Conservation (phyloP, 2,888 invertebrate genomes). For the Atethmia centrago region DNA sequence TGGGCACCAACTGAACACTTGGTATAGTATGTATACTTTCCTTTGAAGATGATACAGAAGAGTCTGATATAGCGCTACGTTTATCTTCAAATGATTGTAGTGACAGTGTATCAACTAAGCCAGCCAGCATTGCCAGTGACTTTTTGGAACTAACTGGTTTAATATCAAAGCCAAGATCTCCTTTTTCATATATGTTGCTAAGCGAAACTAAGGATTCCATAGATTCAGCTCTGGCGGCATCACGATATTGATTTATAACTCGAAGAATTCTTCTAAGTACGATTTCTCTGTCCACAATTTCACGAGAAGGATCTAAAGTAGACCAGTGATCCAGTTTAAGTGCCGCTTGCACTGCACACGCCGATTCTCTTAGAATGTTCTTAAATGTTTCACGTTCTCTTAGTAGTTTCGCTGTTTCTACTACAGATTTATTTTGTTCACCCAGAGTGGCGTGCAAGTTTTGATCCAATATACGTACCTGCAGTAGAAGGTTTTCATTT, state of each 20-base stretch:
- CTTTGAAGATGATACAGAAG: constrained; percentile 64
- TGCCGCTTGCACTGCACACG: constrained; percentile 90
- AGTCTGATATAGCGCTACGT: constrained; percentile 15
- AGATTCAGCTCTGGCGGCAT: constrained; percentile 81
- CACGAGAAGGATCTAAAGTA: constrained; percentile 78
- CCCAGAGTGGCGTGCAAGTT: constrained; percentile 88
- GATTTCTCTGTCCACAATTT: constrained; percentile 85
- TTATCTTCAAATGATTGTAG: constrained; percentile 33
- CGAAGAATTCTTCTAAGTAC: constrained; percentile 90
- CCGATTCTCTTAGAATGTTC: constrained; percentile 91
- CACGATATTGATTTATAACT: constrained; percentile 84
- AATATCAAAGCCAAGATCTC: constrained; percentile 92
- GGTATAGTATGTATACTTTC: constrained; percentile 83
- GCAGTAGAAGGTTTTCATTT: constrained; percentile 84
- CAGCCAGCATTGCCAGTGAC: not conserved
- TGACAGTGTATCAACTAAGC: constrained; percentile 3
- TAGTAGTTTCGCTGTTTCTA: constrained; percentile 85
- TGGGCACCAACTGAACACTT: constrained; percentile 78
- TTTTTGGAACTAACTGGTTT: constrained; percentile 70
- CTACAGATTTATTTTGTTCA: constrained; percentile 85
- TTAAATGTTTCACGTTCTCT: constrained; percentile 90
- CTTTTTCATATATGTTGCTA: constrained; percentile 90
- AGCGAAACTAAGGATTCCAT: constrained; percentile 87
- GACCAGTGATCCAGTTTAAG: constrained; percentile 89
- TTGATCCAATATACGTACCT: constrained; percentile 89